phyloP scores from a whole-genome alignment of 1,140 invertebrate species.

The Hyposmocoma kahamanoa region DNA sequence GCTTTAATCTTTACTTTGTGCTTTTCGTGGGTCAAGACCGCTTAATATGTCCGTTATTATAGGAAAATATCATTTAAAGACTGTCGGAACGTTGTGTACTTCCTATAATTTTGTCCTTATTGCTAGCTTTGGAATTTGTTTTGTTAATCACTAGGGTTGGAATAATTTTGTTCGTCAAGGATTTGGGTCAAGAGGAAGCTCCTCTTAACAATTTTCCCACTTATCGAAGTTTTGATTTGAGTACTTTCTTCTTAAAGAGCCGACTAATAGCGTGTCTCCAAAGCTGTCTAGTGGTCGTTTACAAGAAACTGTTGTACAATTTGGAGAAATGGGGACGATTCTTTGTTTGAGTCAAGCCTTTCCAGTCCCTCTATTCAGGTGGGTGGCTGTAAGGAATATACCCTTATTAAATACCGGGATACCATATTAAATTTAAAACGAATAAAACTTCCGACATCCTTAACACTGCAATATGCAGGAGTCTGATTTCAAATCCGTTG shows the following conservation, averaged over 20 bases:
- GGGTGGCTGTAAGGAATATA: conserved; percentile 19
- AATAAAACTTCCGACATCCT: too few species aligned
- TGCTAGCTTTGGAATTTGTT: conserved; percentile 9
- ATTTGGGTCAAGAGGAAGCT: neutral
- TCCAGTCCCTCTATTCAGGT: conserved; percentile 79
- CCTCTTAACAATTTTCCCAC: neutral
- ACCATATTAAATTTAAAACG: too few species aligned
- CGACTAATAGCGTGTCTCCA: conserved; percentile 79
- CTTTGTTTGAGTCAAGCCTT: conserved; percentile 77
- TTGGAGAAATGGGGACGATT: conserved; percentile 65
- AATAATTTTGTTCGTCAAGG: too few species aligned
- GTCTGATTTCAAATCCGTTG: too few species aligned
- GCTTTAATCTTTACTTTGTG: conserved; percentile 72
- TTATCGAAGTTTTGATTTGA: neutral
- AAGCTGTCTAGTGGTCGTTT: conserved; percentile 76
- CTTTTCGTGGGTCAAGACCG: conserved; percentile 44
- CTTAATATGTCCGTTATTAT: conserved; percentile 11
- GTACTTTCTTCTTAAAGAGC: conserved; percentile 71
- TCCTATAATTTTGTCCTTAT: conserved; percentile 15
- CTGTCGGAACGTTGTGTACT: conserved; percentile 17
- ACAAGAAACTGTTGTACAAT: conserved; percentile 62
- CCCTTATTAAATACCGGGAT: too few species aligned
- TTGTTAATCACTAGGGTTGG: neutral
- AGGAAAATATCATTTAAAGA: neutral
- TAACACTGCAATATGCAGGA: too few species aligned